phyloP scores from a whole-genome alignment of 2,888 invertebrate genomes.

The Sminthurinus aureus region DNA sequence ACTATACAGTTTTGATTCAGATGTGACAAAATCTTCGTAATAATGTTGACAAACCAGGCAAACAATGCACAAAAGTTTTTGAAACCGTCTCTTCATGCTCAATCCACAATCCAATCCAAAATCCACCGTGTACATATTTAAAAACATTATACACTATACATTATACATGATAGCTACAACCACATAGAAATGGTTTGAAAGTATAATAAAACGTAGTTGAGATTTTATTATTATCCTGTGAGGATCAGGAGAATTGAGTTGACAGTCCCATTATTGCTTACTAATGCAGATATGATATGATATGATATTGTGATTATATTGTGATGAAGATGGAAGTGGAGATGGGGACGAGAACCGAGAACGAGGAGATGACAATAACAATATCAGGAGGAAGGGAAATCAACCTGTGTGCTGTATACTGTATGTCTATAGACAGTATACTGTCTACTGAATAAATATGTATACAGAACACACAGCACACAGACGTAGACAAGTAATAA shows the following conservation, averaged over 20 bases:
- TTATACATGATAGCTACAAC: background rate
- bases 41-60: background rate
- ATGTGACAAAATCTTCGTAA: background rate
- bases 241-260: constrained; percentile 27
- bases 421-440: too few species aligned
- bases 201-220: background rate
- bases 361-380: too few species aligned
- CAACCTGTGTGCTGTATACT: constrained; percentile 22
- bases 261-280: constrained; percentile 43
- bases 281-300: constrained; percentile 40
- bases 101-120: background rate
- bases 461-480: background rate
- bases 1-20: too few species aligned
- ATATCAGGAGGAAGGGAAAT: background rate
- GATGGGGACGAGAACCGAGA: too few species aligned
- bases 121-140: background rate
- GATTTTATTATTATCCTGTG: background rate
- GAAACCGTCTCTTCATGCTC: background rate
- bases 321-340: constrained; percentile 16
- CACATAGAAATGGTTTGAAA: background rate
- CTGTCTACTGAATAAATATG: background rate
- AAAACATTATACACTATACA: background rate
- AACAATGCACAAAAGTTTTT: too few species aligned
- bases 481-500: background rate
- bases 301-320: constrained; percentile 5